Conservation (phyloP, 2,113 vertebrate species). For the Brienomyrus brachyistius region DNA sequence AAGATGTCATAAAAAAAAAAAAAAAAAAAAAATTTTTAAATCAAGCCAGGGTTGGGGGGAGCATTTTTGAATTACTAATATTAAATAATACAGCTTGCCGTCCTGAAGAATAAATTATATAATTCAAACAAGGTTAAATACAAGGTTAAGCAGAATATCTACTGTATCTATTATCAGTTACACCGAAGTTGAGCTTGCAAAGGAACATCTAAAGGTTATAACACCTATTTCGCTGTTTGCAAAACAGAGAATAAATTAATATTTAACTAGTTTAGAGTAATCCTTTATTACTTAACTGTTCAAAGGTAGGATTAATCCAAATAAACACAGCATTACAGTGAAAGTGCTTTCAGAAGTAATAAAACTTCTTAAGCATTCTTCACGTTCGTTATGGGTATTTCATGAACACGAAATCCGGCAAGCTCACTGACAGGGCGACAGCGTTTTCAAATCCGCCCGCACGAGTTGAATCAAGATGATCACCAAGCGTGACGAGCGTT, state of each 20-base stretch:
- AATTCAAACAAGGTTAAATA: background rate
- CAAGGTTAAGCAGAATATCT: background rate
- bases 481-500: background rate
- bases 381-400: background rate
- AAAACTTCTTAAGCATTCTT: background rate
- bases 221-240: background rate
- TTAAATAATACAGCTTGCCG: background rate
- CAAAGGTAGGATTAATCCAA: background rate
- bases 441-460: background rate
- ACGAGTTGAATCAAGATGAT: background rate
- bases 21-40: background rate
- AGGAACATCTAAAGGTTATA: background rate
- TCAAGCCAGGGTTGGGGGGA: background rate
- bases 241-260: conserved; percentile 6
- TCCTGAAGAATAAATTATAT: background rate
- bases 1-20: background rate
- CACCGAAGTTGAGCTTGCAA: background rate
- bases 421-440: background rate
- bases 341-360: background rate
- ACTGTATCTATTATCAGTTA: background rate
- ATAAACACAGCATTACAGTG: background rate
- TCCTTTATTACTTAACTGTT: background rate
- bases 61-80: background rate
- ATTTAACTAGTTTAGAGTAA: background rate
- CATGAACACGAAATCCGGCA: background rate